Conservation (phyloP, 2,797 vertebrate genomes). For the Cossypha polioptera region DNA sequence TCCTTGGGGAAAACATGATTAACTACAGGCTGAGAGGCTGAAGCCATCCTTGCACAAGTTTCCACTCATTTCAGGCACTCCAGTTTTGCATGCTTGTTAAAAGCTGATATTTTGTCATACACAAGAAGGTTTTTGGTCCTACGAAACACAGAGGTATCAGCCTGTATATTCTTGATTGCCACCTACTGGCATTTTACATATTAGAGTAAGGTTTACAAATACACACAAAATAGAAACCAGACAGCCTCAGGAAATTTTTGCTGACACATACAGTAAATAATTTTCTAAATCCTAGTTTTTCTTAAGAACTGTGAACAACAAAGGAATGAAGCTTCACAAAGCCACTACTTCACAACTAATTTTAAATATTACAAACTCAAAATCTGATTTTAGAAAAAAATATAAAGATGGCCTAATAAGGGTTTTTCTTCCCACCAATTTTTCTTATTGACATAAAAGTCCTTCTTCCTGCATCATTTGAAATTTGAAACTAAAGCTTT, state of each 20-base stretch:
- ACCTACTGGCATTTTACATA: slow-evolving; percentile 29
- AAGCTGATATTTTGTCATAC: background rate
- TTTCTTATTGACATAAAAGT: background rate
- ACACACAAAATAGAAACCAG: background rate
- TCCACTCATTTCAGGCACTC: background rate
- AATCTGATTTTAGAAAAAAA: background rate
- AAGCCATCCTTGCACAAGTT: background rate
- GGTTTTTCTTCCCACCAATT: background rate
- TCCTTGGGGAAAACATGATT: background rate
- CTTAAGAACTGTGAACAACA: background rate
- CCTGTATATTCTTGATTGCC: slow-evolving; percentile 33
- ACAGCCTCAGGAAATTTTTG: background rate
- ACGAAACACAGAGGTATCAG: background rate
- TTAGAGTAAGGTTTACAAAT: background rate
- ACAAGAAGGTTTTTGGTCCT: background rate
- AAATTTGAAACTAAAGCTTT: background rate
- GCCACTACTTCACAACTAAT: background rate
- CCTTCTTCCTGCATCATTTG: background rate
- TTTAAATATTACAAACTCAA: background rate
- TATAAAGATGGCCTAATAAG: background rate
- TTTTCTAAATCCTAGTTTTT: background rate
- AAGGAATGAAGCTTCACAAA: background rate
- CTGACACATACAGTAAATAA: background rate
- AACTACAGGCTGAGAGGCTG: background rate
- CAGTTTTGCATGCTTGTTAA: background rate